phyloP scores from a whole-genome alignment of 2,113 vertebrate genomes.

The Megalops atlanticus region DNA sequence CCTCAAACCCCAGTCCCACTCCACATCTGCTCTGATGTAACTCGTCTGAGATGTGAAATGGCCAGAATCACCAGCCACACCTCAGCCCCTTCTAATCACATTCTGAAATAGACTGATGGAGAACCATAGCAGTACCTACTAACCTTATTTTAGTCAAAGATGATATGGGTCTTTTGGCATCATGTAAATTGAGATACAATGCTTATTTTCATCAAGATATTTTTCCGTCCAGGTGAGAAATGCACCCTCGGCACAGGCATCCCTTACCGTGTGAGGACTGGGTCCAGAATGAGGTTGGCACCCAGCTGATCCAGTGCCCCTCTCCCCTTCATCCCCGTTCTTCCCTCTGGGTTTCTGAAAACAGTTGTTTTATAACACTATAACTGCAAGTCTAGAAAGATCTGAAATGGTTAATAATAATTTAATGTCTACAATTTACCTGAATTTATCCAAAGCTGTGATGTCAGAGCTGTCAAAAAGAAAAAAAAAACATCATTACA shows the following conservation, averaged over 20 bases:
- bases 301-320: constrained; percentile 81
- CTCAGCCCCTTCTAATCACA: neutral
- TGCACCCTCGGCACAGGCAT: neutral
- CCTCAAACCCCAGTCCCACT: too few relatives aligned
- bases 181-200: too few relatives aligned
- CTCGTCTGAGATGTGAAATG: too few relatives aligned
- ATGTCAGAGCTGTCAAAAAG: constrained; percentile 51
- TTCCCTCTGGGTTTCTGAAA: constrained; percentile 86
- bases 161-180: too few relatives aligned
- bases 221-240: neutral
- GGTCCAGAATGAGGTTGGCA: constrained; percentile 79
- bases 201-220: neutral
- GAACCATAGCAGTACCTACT: neutral
- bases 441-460: constrained; percentile 50
- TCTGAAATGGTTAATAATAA: neutral
- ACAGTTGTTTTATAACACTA: too few relatives aligned
- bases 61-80: too few relatives aligned
- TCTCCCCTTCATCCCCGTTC: constrained; percentile 82
- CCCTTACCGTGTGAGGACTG: constrained; percentile 81
- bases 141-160: too few relatives aligned
- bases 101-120: neutral
- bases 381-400: too few relatives aligned
- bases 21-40: too few relatives aligned
- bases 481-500: neutral
- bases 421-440: constrained; percentile 48